These are phyloP conservation scores for Drosophila pseudoobscura DNA, from an alignment of 1,140 invertebrate species.

Conservation along the genomic window DNA sequence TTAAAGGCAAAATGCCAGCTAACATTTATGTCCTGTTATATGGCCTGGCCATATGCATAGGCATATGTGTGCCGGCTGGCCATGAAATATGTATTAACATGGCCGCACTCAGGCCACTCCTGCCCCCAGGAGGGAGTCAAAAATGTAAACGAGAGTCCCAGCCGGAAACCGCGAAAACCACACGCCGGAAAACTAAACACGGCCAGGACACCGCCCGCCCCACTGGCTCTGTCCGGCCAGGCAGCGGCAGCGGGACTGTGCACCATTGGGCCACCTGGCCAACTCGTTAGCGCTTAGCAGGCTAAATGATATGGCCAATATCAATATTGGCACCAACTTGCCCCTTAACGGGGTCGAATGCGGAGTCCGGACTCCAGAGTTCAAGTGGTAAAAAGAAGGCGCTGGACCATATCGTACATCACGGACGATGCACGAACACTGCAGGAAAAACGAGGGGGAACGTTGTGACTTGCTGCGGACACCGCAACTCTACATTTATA, in stretches of 20 bases:
- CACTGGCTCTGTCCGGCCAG: not conserved
- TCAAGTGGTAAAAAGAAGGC: constrained; percentile 24
- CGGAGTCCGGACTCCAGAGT: constrained; percentile 1
- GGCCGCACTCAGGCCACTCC: too few relatives aligned
- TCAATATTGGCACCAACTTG: constrained; percentile 75
- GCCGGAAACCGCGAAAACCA: constrained; percentile 53
- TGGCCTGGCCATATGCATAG: not conserved
- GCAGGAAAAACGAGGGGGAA: constrained; percentile 1
- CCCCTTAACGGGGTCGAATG: constrained; percentile 19
- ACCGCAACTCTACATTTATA: too few relatives aligned
- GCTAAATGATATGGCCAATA: constrained; percentile 63
- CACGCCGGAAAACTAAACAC: constrained; percentile 63
- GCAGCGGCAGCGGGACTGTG: constrained; percentile 2
- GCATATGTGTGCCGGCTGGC: constrained; percentile 9
- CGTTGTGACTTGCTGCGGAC: too few relatives aligned
- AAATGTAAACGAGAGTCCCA: constrained; percentile 35
- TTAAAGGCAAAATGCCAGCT: constrained; percentile 48
- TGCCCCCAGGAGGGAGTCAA: constrained; percentile 4
- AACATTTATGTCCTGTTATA: constrained; percentile 33
- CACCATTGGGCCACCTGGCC: constrained; percentile 33
- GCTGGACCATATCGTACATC: constrained; percentile 68
- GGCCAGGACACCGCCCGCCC: constrained; percentile 15
- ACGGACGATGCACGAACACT: constrained; percentile 32
- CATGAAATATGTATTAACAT: constrained; percentile 46
- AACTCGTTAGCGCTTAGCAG: constrained; percentile 61